Conservation (phyloP, 2,113 vertebrate genomes). For the Mustela nigripes region DNA sequence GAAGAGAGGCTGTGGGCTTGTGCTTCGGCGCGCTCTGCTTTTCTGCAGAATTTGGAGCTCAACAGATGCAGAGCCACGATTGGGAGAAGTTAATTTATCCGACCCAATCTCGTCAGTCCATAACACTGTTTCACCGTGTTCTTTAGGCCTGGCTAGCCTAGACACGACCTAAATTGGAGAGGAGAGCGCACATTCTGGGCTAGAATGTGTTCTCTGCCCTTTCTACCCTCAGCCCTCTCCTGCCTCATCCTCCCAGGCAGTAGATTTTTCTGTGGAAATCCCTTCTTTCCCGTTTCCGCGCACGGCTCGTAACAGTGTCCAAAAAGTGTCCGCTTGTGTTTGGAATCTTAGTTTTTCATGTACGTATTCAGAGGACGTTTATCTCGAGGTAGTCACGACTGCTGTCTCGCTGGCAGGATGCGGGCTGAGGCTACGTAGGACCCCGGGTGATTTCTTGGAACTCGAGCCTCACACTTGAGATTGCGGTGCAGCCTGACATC, state of each 20-base stretch:
- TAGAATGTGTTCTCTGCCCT: not conserved
- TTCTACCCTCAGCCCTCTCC: not conserved
- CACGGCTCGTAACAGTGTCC: not conserved
- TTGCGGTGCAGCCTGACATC: not conserved
- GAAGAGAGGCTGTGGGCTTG: not conserved
- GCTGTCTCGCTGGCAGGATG: not conserved
- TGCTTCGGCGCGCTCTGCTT: not conserved
- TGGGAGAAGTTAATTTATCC: not conserved
- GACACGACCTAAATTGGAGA: not conserved
- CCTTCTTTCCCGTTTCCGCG: not conserved
- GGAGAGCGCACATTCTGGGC: not conserved
- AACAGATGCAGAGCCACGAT: not conserved
- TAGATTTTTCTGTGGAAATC: not conserved
- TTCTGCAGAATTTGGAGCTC: not conserved
- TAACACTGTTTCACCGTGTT: not conserved
- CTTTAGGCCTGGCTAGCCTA: not conserved
- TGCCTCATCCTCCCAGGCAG: not conserved
- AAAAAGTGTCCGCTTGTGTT: not conserved
- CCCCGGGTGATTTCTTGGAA: not conserved
- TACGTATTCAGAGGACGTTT: conserved; percentile 9
- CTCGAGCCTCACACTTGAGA: not conserved
- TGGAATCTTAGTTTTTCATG: not conserved
- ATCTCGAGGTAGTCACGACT: not conserved
- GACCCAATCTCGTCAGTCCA: not conserved
- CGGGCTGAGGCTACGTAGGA: not conserved